Evolutionary conservation across 2,888 invertebrate genomes (phyloP).

Genomic region (Acleris laterana): DNA sequence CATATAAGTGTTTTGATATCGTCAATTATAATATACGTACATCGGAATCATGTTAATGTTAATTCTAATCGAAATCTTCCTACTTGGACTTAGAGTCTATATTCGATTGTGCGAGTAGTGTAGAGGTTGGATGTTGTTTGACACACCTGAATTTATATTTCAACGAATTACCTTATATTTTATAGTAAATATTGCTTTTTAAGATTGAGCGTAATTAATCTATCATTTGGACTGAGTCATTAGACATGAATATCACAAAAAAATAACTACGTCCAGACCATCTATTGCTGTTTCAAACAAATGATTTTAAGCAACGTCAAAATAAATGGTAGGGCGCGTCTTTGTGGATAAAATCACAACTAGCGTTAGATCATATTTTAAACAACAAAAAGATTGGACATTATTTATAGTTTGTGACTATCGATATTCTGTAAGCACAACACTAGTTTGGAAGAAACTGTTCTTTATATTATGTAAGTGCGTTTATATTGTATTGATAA

Average conservation of each 20-base stretch:
- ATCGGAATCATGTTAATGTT: conserved; percentile 22
- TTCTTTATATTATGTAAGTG: too few relatives aligned
- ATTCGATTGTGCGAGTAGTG: conserved; percentile 30
- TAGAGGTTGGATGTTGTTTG: conserved; percentile 11
- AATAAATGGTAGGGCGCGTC: too few relatives aligned
- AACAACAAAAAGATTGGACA: too few relatives aligned
- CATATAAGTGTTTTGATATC: not conserved
- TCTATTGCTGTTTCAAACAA: too few relatives aligned
- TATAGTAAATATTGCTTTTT: conserved; percentile 35
- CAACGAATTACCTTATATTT: conserved; percentile 31
- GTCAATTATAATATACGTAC: conserved; percentile 14
- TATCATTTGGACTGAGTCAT: conserved; percentile 15
- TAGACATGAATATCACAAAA: not conserved
- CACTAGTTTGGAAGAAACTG: too few relatives aligned
- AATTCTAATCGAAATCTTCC: conserved; percentile 9
- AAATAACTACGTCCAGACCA: too few relatives aligned
- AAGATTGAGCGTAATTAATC: conserved; percentile 30
- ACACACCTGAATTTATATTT: conserved; percentile 9
- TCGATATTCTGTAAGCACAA: too few relatives aligned
- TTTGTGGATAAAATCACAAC: too few relatives aligned
- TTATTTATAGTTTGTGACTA: too few relatives aligned
- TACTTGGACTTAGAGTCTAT: conserved; percentile 22
- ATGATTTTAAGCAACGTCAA: too few relatives aligned
- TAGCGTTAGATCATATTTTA: too few relatives aligned
- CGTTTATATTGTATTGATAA: too few relatives aligned